Base-by-base conservation (phyloP, 2,888 invertebrate species). In the Cepaea hortensis region DNA sequence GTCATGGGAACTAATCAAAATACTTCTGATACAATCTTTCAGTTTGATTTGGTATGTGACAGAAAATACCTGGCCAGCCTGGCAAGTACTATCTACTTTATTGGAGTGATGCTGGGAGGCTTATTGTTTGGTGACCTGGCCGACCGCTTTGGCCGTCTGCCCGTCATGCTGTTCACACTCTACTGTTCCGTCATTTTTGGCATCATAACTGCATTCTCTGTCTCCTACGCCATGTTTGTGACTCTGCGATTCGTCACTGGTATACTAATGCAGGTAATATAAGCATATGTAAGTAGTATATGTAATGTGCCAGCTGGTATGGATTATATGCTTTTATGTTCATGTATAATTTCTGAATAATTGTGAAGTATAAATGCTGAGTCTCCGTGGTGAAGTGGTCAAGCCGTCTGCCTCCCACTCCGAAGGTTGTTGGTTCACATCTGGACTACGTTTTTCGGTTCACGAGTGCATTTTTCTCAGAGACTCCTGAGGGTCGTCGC, bases 11-110 rank as follows among this genome's bases (percentile, higher is more conserved):
- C 4, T 77, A 50, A 77, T 11, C 11, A 77, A 5, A n/a, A 7
- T 23, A 75, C 7, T n/a, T 75, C 11, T 76, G 50, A 5, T 23
- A 73, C 11, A 55, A 46, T 62, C n/a, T 20, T 46, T 9, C 91
- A 92, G 92, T 92, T 91, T 91, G 91, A 92, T 84, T 88, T 92
- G 70, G 92, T 92, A 15, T 92, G 92, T 82, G 90, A 90, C 77
- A 77, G 88, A 50, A 81, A 85, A n/a, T 87, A 90, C 85, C 86
- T 92, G 62, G 84, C 87, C 11, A 89, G 86, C 50, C 88, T 91
- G 87, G 90, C 92, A 20, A 92, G 90, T 15, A 92, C 92, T n/a
- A 90, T 92, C 61, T 93, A 93, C 87, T 93, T 93, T 85, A 73
- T 88, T 5, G 93, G 93, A 6, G 93, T 93, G 18, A 92, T 92